These are phyloP conservation scores for Thomomys bottae DNA, from an alignment of 2,113 vertebrate species.

Conservation along the genomic window DNA sequence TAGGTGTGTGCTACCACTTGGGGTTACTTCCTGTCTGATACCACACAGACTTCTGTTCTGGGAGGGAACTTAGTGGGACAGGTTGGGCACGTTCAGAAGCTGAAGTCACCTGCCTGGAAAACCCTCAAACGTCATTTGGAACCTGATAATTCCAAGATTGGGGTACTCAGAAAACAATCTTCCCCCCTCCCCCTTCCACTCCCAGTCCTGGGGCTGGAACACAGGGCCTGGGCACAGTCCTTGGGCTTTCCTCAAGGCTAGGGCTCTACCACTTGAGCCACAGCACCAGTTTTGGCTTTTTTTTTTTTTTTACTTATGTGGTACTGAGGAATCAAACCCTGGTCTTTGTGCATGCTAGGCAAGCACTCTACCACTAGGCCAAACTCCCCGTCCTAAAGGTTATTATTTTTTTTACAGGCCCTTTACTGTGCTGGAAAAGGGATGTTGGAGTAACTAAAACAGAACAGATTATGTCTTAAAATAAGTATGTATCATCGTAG, in stretches of 20 bases:
- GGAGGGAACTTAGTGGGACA: background rate
- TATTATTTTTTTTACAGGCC: background rate
- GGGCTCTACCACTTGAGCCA: too few species aligned
- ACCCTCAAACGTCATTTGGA: background rate
- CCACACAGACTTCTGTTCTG: background rate
- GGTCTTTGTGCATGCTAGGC: too few species aligned
- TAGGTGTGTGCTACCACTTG: background rate
- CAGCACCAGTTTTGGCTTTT: too few species aligned
- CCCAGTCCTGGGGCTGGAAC: too few species aligned
- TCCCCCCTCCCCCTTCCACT: too few species aligned
- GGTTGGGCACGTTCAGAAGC: background rate
- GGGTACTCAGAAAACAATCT: background rate
- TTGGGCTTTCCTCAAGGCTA: too few species aligned
- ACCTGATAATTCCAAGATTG: background rate
- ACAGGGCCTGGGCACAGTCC: too few species aligned
- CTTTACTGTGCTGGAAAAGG: slow-evolving; percentile 15
- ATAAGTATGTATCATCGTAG: slow-evolving; percentile 18
- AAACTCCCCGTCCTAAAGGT: background rate
- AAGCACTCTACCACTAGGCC: too few species aligned
- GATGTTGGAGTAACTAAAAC: background rate
- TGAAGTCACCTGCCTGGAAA: background rate
- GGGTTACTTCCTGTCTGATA: background rate
- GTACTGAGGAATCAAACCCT: too few species aligned
- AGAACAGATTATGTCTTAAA: slow-evolving; percentile 10
- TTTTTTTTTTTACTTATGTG: too few species aligned